A percentile compares a stretch with the other conserved stretches of the same genome.
phyloP scores from a whole-genome alignment of 2,797 vertebrate genomes.

The Sebastes oblongus region DNA sequence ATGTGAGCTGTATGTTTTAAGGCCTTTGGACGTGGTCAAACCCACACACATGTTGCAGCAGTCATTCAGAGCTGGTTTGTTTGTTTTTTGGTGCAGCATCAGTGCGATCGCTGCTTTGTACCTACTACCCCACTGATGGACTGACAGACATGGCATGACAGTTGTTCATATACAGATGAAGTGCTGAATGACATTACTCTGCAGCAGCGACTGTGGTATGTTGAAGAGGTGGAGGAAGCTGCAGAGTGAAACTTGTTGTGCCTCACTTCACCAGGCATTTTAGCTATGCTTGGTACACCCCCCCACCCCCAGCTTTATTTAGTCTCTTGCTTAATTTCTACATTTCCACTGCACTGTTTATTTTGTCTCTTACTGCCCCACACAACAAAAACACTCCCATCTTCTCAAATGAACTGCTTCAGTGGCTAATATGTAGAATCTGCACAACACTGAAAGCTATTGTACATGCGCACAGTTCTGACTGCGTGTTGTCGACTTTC shows the following conservation, averaged over 20 bases:
- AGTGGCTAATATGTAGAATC: conserved; percentile 7
- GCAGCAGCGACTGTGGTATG: conserved; percentile 42
- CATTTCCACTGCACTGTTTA: conserved; percentile 20
- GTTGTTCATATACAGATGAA: conserved; percentile 47
- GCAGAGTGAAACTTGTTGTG: conserved; percentile 43
- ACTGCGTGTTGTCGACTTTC: not conserved
- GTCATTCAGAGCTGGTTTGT: not conserved
- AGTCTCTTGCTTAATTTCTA: conserved; percentile 28
- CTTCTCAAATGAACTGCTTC: not conserved
- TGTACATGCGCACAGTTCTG: not conserved
- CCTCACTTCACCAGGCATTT: conserved; percentile 49
- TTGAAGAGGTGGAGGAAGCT: conserved; percentile 48
- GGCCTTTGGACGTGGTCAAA: conserved; percentile 6
- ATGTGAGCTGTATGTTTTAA: not conserved
- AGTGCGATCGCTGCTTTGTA: conserved; percentile 9
- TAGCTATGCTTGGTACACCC: conserved; percentile 29
- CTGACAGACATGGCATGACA: conserved; percentile 25
- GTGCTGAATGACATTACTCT: conserved; percentile 63
- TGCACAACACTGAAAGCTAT: not conserved
- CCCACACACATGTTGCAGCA: not conserved
- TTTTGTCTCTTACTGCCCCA: not conserved
- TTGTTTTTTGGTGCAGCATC: conserved; percentile 5
- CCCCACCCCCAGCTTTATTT: not conserved
- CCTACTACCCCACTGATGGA: not conserved
- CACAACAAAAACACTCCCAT: not conserved